These are phyloP conservation scores for Tinamus guttatus DNA, from an alignment of 2,113 vertebrate genomes.

Conservation along the genomic window DNA sequence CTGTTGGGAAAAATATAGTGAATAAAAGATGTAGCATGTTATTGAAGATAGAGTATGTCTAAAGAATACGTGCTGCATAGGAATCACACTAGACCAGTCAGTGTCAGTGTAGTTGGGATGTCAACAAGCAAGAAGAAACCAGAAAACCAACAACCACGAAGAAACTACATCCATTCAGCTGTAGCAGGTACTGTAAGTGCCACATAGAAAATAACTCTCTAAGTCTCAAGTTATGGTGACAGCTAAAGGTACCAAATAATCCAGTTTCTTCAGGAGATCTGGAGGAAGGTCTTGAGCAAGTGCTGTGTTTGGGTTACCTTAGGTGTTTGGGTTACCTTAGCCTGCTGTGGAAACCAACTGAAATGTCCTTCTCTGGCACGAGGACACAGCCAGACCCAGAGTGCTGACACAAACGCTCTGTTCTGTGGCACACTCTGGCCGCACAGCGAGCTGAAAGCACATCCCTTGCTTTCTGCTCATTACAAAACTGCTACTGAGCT, in stretches of 20 bases:
- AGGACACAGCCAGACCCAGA: neutral
- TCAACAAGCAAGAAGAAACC: neutral
- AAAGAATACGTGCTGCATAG: neutral
- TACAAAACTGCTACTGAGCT: neutral
- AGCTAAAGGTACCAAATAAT: neutral
- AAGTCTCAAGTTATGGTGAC: neutral
- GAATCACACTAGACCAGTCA: neutral
- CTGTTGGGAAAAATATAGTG: neutral
- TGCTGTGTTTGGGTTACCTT: too few species aligned
- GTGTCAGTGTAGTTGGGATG: neutral
- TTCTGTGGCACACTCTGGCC: neutral
- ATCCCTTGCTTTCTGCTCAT: rapidly evolving
- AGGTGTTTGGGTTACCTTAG: too few species aligned
- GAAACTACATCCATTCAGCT: neutral
- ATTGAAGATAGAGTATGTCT: too few species aligned
- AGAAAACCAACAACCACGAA: neutral
- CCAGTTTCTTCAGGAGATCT: neutral
- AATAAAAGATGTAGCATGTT: neutral
- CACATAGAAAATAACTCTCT: neutral
- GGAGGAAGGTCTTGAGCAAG: neutral
- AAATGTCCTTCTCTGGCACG: neutral
- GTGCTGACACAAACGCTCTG: neutral
- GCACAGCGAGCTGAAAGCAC: neutral
- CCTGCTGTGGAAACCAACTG: neutral
- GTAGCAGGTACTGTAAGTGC: neutral